phyloP scores from a whole-genome alignment of 2,888 invertebrate genomes.

The Drosophila formosana region DNA sequence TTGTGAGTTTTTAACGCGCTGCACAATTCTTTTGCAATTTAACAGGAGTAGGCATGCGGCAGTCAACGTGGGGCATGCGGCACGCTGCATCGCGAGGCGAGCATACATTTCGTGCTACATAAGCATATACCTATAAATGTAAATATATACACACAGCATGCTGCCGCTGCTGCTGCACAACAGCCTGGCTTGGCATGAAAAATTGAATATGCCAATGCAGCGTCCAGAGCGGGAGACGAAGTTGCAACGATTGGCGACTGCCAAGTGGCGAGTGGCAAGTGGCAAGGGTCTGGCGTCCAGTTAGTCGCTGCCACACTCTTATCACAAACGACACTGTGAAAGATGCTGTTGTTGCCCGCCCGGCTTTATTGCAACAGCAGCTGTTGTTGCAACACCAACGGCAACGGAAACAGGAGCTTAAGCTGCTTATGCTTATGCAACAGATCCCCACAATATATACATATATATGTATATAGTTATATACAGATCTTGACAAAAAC shows the following conservation, averaged over 20 bases:
- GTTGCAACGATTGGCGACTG: slow-evolving; percentile 8
- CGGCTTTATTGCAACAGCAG: slow-evolving; percentile 28
- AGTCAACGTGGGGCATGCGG: slow-evolving; percentile 4
- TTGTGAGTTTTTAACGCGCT: slow-evolving; percentile 52
- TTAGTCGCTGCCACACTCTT: slow-evolving; percentile 19
- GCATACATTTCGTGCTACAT: slow-evolving; percentile 20
- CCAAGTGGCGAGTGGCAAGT: slow-evolving; percentile 15
- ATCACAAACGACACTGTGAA: slow-evolving; percentile 9
- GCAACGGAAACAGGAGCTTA: slow-evolving; percentile 1
- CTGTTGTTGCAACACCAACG: not conserved
- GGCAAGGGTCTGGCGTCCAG: slow-evolving; percentile 5
- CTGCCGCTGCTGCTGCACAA: slow-evolving; percentile 54
- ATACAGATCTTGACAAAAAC: slow-evolving; percentile 1
- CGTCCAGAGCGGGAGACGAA: not conserved
- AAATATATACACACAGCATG: slow-evolving; percentile 18
- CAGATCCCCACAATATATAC: slow-evolving; percentile 3
- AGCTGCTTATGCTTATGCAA: slow-evolving; percentile 21
- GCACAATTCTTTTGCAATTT: slow-evolving; percentile 63
- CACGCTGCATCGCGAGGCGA: slow-evolving; percentile 10
- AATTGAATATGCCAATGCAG: slow-evolving; percentile 70
- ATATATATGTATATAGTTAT: too few relatives aligned
- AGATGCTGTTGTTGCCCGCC: slow-evolving; percentile 6
- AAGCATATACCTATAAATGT: slow-evolving; percentile 33
- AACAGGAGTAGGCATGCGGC: slow-evolving; percentile 40
- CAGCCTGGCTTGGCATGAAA: slow-evolving; percentile 78